phyloP scores from a whole-genome alignment of 2,113 vertebrate species.

The Semicossyphus pulcher region DNA sequence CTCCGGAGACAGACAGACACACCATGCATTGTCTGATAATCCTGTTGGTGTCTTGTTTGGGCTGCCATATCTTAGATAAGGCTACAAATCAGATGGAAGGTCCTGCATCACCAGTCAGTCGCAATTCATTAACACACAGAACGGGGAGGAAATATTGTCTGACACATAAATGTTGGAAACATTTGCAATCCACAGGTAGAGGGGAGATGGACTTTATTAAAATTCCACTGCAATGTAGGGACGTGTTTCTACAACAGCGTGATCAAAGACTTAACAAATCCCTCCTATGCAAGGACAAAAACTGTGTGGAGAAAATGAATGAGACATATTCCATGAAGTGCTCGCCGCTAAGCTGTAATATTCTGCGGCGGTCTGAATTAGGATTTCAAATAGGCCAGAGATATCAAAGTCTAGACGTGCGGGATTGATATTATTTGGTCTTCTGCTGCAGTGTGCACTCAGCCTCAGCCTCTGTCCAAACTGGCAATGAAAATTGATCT shows the following conservation, averaged over 20 bases:
- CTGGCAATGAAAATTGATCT: conserved; percentile 59
- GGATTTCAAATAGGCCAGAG: conserved; percentile 55
- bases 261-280: conserved; percentile 65
- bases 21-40: conserved; percentile 62
- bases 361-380: conserved; percentile 52
- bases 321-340: conserved; percentile 49
- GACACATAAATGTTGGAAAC: conserved; percentile 28
- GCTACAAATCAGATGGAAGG: conserved; percentile 54
- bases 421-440: conserved; percentile 67
- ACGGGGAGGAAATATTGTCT: conserved; percentile 37
- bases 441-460: conserved; percentile 48
- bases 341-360: conserved; percentile 21
- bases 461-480: conserved; percentile 48
- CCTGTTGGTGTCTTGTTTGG: conserved; percentile 59
- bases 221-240: conserved; percentile 22
- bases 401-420: conserved; percentile 63
- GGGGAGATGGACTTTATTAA: conserved; percentile 26
- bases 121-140: conserved; percentile 59
- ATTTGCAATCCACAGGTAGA: conserved; percentile 34
- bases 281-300: conserved; percentile 46
- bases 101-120: conserved; percentile 45
- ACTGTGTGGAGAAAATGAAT: conserved; percentile 45
- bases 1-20: conserved; percentile 59
- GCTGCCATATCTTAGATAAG: conserved; percentile 55
- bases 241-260: conserved; percentile 13